Evolutionary conservation across 37 sponge, comb jelly and placozoan genomes (phyloP), one percentile per base, ranked within the genome.

Genomic region (Hormiphora californensis): DNA sequence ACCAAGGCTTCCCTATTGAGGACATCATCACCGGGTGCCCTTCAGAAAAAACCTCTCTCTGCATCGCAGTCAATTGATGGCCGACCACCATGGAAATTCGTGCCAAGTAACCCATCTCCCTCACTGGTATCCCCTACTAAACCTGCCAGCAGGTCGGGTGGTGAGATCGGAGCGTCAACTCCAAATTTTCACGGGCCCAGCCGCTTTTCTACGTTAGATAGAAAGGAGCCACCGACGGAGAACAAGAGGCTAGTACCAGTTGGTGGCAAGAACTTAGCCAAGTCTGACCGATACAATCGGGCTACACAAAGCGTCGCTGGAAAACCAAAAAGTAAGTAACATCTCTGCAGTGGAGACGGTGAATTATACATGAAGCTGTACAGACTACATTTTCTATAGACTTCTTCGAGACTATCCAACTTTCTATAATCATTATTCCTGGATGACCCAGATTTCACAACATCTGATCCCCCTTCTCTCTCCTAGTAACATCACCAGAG

Each of bases 201-300:
- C 81, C 36, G 32, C 36, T 33, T 46, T 33, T 73, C 81, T 73
- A 73, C 81, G 39, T 73, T 73, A 33, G 81, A 73, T 73, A 73
- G 81, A 36, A 25, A 33, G 23, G 81, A 33, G 81, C 81, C 81
- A 73, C 81, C 81, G 43, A 73, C 81, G 32, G 46, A 73, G 81
- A 73, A 73, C 81, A 73, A 73, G 81, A 21, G 81, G 25, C 81
- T 73, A 12, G 25, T 73, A 4, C 81, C 81, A 11, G 81, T 73
- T 73, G 81, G 81, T 73, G 81, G 81, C 81, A 73, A 73, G 81
- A 73, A 73, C 81, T 28, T 73, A 7, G 46, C 81, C 1, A 73
- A 73, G 81, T 73, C 81, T 41, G 81, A 73, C 44, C 7, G 12
- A 28, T 73, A 73, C 81, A 73, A 73, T 46, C 4, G 81, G n/a